Evolutionary conservation across 2,797 vertebrate species (phyloP), one percentile per base, ranked within the genome.

Genomic region (Nyctalus aviator): DNA sequence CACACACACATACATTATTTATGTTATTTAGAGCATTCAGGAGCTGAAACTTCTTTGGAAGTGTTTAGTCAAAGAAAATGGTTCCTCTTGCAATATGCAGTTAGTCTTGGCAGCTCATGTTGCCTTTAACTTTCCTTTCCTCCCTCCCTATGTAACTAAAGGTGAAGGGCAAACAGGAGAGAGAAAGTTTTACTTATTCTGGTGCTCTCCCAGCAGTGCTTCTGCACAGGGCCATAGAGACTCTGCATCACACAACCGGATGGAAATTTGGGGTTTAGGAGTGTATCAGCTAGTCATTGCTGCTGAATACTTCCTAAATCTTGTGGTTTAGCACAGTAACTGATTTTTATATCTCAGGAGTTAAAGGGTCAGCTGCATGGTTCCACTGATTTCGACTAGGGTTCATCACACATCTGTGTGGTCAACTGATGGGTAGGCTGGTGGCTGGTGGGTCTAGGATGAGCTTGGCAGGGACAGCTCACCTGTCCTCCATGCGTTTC

Each of bases 11-110:
- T n/a, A 53, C 91, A 94, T 93, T 96, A 94, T 95, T 93, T 85
- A 96, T 95, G 76, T 75, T 83, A 50, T 92, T 94, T 94, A 89
- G 96, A 97, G 92, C 87, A 84, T 84, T 93, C 66, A 62, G 88
- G 46, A 71, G 46, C 77, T 91, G 81, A 94, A 95, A 96, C 37
- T 73, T 84, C 81, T 93, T 91, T 90, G 95, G 71, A 90, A 92
- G 69, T 91, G 44, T 84, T 94, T 82, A 94, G 96, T 88, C 91
- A 85, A 94, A 89, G 0, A 4, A 91, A 91, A 79, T 95, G 55
- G 30, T 81, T 84, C 41, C 77, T 95, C 94, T 90, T 89, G 62
- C 72, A 82, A 90, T 85, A 69, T 72, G 86, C 57, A 69, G 68
- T 93, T 81, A 75, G 86, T 84, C 69, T 84, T 84, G 32, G 77